Base-by-base conservation (phyloP, 64 coral and sea anemone species). In the Astreopora myriophthalma region DNA sequence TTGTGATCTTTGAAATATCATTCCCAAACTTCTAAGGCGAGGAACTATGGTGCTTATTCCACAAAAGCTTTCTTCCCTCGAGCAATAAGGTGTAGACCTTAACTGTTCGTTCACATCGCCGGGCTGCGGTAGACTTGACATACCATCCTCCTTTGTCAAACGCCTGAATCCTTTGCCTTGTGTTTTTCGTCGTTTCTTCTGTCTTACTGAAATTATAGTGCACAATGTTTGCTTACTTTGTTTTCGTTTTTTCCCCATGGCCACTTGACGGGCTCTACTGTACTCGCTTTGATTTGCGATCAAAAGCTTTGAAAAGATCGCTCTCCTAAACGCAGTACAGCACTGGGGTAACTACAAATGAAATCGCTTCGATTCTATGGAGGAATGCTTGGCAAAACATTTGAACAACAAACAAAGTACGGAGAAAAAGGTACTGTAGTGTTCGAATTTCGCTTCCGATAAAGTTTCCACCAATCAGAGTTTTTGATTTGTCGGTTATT, bases 201-300 rank as follows among this genome's bases (percentile, higher is more conserved):
- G 79, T 65, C 61, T 65, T 32, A 30, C 11, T n/a, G 79, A 66
- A 63, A 8, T 63, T 83, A 57, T 23, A 24, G 34, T 23, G 13
- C 58, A 19, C 79, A 32, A 27, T 20, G 34, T 38, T 64, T 83
- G 79, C 55, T 83, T 83, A 3, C 55, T 5, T 60, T 83, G 79
- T 38, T 83, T 83, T 83, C 79, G 35, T 23, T 83, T 83, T 14
- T 19, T 35, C 22, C 55, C 79, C 79, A 83, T 83, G 61, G 34
- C 32, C 17, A 19, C 7, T 8, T 22, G 3, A 26, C 23, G 24
- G 57, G 4, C 22, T 62, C 22, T 3, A 8, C 6, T 5, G 8
- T 8, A 23, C 4, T 66, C 12, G 51, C 16, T 55, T 55, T 3
- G 16, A 13, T 19, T 55, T 3, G 51, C 51, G 51, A 55, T 55